A percentile compares a stretch with the other conserved stretches of the same genome.
These are phyloP conservation scores for Macrotis lagotis DNA, from an alignment of 2,113 vertebrate species.

Conservation along the genomic window DNA sequence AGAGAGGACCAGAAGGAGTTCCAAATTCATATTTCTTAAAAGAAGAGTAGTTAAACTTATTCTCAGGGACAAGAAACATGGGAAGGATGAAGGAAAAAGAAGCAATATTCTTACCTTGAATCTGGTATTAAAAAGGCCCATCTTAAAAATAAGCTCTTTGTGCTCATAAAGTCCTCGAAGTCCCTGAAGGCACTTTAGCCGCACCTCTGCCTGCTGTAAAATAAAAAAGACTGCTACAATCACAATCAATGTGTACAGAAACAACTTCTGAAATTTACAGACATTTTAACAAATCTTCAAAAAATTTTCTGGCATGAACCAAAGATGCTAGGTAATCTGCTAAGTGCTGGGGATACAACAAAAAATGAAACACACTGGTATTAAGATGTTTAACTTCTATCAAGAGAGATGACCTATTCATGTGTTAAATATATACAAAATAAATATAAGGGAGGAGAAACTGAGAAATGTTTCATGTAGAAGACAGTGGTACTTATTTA, in stretches of 20 bases:
- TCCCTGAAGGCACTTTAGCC: conserved; percentile 90
- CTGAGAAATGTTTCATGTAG: not conserved
- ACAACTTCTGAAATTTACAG: not conserved
- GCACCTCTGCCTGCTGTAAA: conserved; percentile 89
- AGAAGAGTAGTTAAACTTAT: conserved; percentile 52
- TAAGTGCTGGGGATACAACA: not conserved
- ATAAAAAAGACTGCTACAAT: conserved; percentile 43
- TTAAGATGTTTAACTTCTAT: not conserved
- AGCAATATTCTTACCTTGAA: conserved; percentile 89
- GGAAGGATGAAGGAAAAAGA: not conserved
- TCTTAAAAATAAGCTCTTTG: conserved; percentile 85
- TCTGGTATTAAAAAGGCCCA: conserved; percentile 92
- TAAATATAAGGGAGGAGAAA: not conserved
- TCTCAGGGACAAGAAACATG: conserved; percentile 59
- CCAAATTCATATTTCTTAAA: not conserved
- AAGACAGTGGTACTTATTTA: not conserved
- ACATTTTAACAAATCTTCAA: not conserved
- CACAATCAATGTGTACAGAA: not conserved
- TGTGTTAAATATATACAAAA: not conserved
- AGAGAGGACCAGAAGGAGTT: not conserved
- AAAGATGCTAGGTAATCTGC: not conserved
- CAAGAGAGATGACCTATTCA: not conserved
- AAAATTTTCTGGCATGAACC: not conserved
- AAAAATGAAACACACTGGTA: not conserved
- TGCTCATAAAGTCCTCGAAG: conserved; percentile 89